Percentiles rank a stretch among this genome's conserved stretches.
These are phyloP conservation scores for Ichneumoninae sp. DNA, from an alignment of 2,888 invertebrate genomes.

Conservation along the genomic window DNA sequence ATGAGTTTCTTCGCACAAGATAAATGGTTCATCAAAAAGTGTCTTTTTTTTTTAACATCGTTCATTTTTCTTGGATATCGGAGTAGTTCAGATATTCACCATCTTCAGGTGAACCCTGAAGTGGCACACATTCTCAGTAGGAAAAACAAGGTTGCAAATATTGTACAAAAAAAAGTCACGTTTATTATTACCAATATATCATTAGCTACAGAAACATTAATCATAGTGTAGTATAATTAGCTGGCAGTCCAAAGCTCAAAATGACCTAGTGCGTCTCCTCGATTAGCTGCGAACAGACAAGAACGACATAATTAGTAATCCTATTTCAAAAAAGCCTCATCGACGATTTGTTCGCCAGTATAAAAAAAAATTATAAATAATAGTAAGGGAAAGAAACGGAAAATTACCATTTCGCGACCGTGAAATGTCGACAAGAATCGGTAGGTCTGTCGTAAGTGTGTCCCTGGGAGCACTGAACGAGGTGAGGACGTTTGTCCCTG, in stretches of 20 bases:
- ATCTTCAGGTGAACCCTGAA: too few relatives aligned
- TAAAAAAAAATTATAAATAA: background rate
- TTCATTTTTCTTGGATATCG: background rate
- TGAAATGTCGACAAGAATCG: conserved; percentile 76
- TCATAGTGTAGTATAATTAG: conserved; percentile 48
- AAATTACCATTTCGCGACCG: conserved; percentile 78
- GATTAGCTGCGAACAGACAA: conserved; percentile 62
- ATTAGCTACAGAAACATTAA: conserved; percentile 23
- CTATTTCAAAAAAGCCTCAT: background rate
- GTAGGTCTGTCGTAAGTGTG: conserved; percentile 77
- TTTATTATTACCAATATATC: conserved; percentile 20
- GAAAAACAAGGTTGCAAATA: background rate
- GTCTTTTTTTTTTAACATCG: too few relatives aligned
- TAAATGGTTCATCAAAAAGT: background rate
- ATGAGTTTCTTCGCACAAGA: background rate
- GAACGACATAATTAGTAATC: background rate
- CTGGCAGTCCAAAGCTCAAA: conserved; percentile 38
- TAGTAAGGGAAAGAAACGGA: background rate
- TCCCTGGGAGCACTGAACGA: conserved; percentile 76
- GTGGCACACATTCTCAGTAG: background rate
- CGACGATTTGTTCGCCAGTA: background rate
- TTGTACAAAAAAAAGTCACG: background rate
- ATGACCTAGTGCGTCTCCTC: conserved; percentile 23
- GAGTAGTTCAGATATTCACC: background rate
- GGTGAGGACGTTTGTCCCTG: conserved; percentile 74